Evolutionary conservation across 2,888 invertebrate species (phyloP), one percentile per base, ranked within the genome.

Genomic region (Agrotis puta): DNA sequence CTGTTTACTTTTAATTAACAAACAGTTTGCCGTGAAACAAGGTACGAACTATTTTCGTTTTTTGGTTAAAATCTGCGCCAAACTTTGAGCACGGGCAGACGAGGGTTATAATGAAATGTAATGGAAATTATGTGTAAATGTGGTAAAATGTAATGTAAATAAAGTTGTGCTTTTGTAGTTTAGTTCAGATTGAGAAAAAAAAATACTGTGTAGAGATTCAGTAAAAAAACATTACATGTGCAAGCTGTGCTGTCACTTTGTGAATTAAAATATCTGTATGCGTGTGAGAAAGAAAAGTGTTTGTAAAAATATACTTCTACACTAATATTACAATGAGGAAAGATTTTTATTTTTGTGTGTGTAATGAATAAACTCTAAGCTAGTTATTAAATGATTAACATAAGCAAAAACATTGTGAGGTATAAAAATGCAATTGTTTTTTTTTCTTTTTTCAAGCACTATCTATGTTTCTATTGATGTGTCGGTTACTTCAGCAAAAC

Each of bases 1-100:
- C 24, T 84, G 83, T 82, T 82, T 84, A 70, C 75, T 64, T 85
- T 83, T 83, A 85, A 83, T 83, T 85, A 83, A 82, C 79, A 64
- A 84, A 72, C 73, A 79, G 66, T 73, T 77, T 68, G 50, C 68
- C 48, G 20, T 18, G 39, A 54, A 79, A 78, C 59, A 54, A 61
- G 57, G 58, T 57, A 68, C 7, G 11, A 66, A 70, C 67, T 82
- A 70, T 82, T 75, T 65, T 63, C 27, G 33, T 68, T 69, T 70
- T 77, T 82, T 62, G 47, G 48, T 64, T 20, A 11, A 71, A 57
- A 53, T n/a, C 4, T 48, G 16, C n/a, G 47, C 47, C 53, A 45
- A 50, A 50, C 58, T 58, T 57, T 16, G 3, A 48, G n/a, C 53
- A 39, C 56, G 7, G 33, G 7, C n/a, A 9, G 53, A 33, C 7